Evolutionary conservation across 2,113 vertebrate genomes (phyloP), one percentile per base, ranked within the genome.

Genomic region (Edolisoma coerulescens): DNA sequence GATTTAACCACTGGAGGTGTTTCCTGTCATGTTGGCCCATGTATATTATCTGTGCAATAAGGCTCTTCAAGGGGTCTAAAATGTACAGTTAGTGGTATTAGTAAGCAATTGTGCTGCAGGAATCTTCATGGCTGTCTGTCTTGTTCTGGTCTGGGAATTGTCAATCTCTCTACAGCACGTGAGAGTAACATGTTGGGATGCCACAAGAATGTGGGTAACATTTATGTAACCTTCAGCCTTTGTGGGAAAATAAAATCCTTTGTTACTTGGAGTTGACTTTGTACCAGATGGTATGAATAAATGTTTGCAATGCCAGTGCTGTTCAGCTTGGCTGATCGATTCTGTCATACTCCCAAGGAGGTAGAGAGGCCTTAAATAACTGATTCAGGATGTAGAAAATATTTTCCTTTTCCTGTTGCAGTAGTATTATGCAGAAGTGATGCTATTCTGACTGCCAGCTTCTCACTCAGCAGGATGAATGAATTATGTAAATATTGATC

Each of bases 181-280:
- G 95, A 95, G 95, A 96, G 89, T 93, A 90, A 60, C 82, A 95
- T 85, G 50, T 64, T 86, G 69, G 87, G 91, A 95, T 84, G 86
- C 92, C 95, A 84, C 89, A 94, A 90, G 71, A 91, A 93, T 84
- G 87, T 87, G 97, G 92, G 94, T 87, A 92, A 84, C 89, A 54
- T 95, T 96, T 76, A 50, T 57, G 69, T 84, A 93, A 84, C 77
- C 80, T 89, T 92, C 77, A 96, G 95, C 95, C 90, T 92, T 96
- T 96, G 96, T 96, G 96, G 94, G 94, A 96, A 97, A 97, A 96
- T 96, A 96, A 97, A 96, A 91, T 91, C 89, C 84, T 95, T 97
- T 97, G 93, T 96, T 97, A 87, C 84, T 96, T 95, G 96, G 91
- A 95, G 87, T 86, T 96, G 95, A 97, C 92, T 97, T 70, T 53